phyloP scores from a whole-genome alignment of 2,888 invertebrate species.

The Nomada ferruginata region DNA sequence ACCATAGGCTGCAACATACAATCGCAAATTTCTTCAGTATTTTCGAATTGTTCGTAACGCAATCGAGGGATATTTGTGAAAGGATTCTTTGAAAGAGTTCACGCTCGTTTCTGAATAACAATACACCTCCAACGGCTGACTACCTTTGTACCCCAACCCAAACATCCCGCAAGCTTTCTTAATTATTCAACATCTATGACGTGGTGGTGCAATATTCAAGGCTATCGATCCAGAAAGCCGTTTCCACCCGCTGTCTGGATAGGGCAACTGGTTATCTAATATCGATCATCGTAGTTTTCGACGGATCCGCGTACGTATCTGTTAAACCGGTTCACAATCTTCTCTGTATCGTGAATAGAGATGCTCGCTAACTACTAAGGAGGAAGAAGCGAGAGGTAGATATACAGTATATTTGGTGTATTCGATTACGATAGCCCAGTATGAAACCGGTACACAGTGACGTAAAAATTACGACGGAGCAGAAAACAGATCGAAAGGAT shows the following conservation, averaged over 20 bases:
- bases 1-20: slow-evolving; percentile 77
- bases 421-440: not conserved
- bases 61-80: too few species aligned
- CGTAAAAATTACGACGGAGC: not conserved
- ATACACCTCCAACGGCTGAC: not conserved
- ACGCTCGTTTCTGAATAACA: not conserved
- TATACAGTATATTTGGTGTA: not conserved
- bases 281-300: not conserved
- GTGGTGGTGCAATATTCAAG: slow-evolving; percentile 46
- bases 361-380: not conserved
- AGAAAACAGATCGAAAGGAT: not conserved
- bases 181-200: slow-evolving; percentile 55
- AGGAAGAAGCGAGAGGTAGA: not conserved
- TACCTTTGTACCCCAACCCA: slow-evolving; percentile 11
- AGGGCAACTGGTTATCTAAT: slow-evolving; percentile 9
- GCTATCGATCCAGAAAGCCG: slow-evolving; percentile 52
- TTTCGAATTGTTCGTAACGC: not conserved
- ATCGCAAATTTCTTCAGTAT: not conserved
- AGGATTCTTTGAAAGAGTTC: too few species aligned
- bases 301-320: not conserved
- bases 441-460: slow-evolving; percentile 4
- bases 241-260: slow-evolving; percentile 6
- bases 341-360: not conserved
- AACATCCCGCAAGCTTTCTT: slow-evolving; percentile 22
- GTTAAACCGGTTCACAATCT: not conserved